These are phyloP conservation scores for Geothlypis trichas DNA, from an alignment of 2,113 vertebrate genomes.

Conservation along the genomic window DNA sequence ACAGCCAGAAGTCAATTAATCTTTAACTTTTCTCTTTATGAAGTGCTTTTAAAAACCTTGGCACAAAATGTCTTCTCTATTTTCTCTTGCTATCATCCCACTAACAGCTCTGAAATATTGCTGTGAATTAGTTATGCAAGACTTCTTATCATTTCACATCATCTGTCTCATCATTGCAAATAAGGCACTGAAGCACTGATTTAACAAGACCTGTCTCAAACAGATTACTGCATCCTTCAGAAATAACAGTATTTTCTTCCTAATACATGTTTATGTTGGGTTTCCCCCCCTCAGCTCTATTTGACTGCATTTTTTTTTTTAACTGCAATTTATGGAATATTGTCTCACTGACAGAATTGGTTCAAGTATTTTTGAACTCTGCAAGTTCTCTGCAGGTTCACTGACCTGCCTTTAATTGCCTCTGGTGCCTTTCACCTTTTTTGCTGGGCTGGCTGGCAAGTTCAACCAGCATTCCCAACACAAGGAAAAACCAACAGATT, in stretches of 20 bases:
- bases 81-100: slow-evolving; percentile 33
- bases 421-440: not conserved
- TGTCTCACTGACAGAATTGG: not conserved
- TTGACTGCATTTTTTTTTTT: not conserved
- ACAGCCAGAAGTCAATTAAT: slow-evolving; percentile 38
- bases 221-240: slow-evolving; percentile 14
- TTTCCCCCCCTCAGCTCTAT: fast-evolving
- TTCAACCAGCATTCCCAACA: not conserved
- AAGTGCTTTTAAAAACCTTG: slow-evolving; percentile 34
- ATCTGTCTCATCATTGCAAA: slow-evolving; percentile 24
- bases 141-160: slow-evolving; percentile 28
- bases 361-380: not conserved
- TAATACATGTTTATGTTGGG: not conserved
- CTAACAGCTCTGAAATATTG: slow-evolving; percentile 34
- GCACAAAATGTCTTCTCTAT: slow-evolving; percentile 15
- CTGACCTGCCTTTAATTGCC: not conserved
- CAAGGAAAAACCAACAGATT: not conserved
- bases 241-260: not conserved
- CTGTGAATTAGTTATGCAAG: slow-evolving; percentile 54
- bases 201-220: slow-evolving; percentile 27
- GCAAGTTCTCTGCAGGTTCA: not conserved
- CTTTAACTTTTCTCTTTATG: slow-evolving; percentile 40
- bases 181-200: not conserved
- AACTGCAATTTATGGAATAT: not conserved
- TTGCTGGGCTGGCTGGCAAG: not conserved